Evolutionary conservation across 2,888 invertebrate species (phyloP).

Genomic region (Plemyria rubiginata): DNA sequence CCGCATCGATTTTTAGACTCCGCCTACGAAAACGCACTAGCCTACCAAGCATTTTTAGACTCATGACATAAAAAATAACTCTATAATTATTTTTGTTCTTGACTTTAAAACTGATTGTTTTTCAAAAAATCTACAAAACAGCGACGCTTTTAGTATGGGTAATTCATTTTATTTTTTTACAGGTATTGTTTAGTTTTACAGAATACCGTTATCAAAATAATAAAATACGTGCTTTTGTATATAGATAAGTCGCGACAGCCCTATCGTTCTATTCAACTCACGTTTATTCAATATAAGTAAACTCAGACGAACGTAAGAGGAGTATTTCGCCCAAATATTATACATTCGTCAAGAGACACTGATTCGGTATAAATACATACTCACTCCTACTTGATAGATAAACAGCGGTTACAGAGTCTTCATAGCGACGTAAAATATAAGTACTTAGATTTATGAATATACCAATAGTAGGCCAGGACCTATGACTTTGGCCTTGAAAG

Average conservation of each 20-base stretch:
- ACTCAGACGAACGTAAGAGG: conserved; percentile 78
- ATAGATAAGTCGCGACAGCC: conserved; percentile 55
- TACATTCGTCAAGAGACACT: conserved; percentile 75
- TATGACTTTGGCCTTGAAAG: no score
- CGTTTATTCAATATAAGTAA: conserved; percentile 86
- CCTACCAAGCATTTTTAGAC: background rate
- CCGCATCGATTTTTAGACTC: conserved; percentile 49
- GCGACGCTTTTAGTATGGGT: no score
- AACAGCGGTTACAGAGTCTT: no score
- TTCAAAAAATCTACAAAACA: no score
- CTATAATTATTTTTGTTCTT: no score
- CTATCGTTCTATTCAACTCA: conserved; percentile 81
- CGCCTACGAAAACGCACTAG: conserved; percentile 46
- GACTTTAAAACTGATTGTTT: background rate
- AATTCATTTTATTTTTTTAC: no score
- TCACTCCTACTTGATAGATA: background rate
- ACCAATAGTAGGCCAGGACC: no score
- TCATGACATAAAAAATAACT: background rate
- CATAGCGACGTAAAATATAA: no score
- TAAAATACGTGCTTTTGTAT: background rate
- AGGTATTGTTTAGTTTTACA: no score
- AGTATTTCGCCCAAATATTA: conserved; percentile 79
- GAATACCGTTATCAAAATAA: background rate
- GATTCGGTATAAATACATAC: conserved; percentile 44
- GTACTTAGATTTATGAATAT: no score